phyloP scores from a whole-genome alignment of 2,888 invertebrate genomes.

The Platycnemis pennipes region DNA sequence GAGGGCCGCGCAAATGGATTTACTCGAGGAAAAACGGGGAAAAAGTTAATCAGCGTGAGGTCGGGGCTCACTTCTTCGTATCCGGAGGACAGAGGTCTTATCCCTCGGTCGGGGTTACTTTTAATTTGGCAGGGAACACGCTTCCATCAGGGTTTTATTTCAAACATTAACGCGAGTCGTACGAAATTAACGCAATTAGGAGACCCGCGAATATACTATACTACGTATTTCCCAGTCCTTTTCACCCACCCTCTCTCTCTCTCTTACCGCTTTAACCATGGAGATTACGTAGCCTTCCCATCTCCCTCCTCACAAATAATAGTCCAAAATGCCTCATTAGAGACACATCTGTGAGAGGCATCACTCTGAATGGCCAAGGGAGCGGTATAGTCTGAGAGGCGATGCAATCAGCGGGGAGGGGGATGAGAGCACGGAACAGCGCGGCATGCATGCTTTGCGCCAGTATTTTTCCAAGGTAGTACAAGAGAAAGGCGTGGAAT shows the following conservation, averaged over 20 bases:
- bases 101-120: neutral
- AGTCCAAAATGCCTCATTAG: neutral
- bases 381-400: neutral
- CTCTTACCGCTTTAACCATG: neutral
- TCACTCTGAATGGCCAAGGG: neutral
- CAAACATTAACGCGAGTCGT: neutral
- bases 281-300: neutral
- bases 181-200: constrained; percentile 16
- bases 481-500: too few relatives aligned
- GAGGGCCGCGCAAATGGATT: neutral
- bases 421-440: too few relatives aligned
- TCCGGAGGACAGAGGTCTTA: neutral
- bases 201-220: neutral
- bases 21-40: neutral
- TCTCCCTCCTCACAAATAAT: neutral
- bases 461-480: too few relatives aligned
- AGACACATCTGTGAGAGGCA: neutral
- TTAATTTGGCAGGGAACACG: neutral
- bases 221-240: neutral
- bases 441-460: too few relatives aligned
- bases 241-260: neutral
- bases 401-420: neutral
- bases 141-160: neutral
- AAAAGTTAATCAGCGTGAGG: neutral
- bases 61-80: neutral